These are phyloP conservation scores for Poecilia wingei DNA, from an alignment of 2,797 vertebrate genomes.

Conservation along the genomic window DNA sequence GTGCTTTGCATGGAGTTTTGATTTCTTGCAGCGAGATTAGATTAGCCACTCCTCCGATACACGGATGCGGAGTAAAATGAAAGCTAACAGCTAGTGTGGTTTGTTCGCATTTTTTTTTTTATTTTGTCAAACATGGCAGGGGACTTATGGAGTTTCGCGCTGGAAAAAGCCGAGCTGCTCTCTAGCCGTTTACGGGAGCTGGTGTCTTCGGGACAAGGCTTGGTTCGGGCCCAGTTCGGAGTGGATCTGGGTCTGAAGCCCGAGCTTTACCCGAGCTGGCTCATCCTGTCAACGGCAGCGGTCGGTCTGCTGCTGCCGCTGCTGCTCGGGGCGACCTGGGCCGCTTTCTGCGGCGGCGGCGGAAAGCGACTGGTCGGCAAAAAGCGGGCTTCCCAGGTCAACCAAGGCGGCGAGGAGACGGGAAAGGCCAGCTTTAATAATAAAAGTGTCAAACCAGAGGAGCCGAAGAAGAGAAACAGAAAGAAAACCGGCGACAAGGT, in stretches of 20 bases:
- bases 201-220: conserved; percentile 83
- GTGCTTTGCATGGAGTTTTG: background rate
- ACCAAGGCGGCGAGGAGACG: conserved; percentile 36
- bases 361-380: conserved; percentile 48
- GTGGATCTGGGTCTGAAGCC: conserved; percentile 88
- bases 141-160: conserved; percentile 81
- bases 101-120: conserved; percentile 14
- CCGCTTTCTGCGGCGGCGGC: conserved; percentile 73
- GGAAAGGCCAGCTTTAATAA: conserved; percentile 61
- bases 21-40: conserved; percentile 26
- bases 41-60: conserved; percentile 72
- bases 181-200: conserved; percentile 85
- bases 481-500: conserved; percentile 88
- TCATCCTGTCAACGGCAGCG: conserved; percentile 80
- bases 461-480: conserved; percentile 86
- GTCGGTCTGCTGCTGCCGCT: conserved; percentile 81
- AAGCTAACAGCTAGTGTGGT: conserved; percentile 45
- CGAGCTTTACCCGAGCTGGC: conserved; percentile 87
- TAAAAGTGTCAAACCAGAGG: conserved; percentile 80
- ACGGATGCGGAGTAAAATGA: conserved; percentile 42
- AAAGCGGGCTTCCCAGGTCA: conserved; percentile 62
- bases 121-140: conserved; percentile 79
- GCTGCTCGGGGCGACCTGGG: conserved; percentile 65
- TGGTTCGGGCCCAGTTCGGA: conserved; percentile 85
- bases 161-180: conserved; percentile 87